Conservation (phyloP, 64 coral and sea anemone species). For the Stichodactyla helianthus region DNA sequence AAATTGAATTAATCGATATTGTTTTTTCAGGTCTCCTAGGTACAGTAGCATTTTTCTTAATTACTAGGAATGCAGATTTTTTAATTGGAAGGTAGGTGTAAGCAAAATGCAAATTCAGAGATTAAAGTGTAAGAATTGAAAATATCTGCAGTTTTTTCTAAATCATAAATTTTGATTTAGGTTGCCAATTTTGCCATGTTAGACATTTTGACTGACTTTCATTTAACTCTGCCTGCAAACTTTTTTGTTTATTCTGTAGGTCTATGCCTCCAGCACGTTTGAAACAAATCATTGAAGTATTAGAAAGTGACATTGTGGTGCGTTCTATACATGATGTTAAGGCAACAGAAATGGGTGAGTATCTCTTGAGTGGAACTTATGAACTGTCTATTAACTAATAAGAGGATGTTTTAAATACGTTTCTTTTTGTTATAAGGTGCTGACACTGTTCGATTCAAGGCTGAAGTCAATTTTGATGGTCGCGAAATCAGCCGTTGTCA, state of each 20-base stretch:
- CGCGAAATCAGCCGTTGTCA: conserved; percentile 95
- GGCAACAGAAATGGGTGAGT: conserved; percentile 95
- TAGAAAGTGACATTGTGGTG: conserved; percentile 97
- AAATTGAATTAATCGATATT: not conserved
- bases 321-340: conserved; percentile 98
- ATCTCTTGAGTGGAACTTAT: not conserved
- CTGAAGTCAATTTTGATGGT: conserved; percentile 98
- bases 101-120: not conserved
- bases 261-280: conserved; percentile 87
- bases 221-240: no score
- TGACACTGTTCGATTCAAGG: conserved; percentile 92
- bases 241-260: conserved; percentile 21
- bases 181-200: no score
- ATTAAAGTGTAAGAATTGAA: no score
- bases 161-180: no score
- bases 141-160: no score
- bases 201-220: no score
- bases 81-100: conserved; percentile 86
- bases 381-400: not conserved
- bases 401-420: not conserved
- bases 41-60: conserved; percentile 83
- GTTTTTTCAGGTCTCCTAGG: conserved; percentile 70
- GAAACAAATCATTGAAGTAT: conserved; percentile 92
- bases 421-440: conserved; percentile 51
- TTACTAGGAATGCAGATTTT: conserved; percentile 94